Percentiles rank a stretch among this genome's conserved stretches.
These are phyloP conservation scores for Listronotus oregonensis DNA, from an alignment of 1,140 invertebrate species.

Conservation along the genomic window DNA sequence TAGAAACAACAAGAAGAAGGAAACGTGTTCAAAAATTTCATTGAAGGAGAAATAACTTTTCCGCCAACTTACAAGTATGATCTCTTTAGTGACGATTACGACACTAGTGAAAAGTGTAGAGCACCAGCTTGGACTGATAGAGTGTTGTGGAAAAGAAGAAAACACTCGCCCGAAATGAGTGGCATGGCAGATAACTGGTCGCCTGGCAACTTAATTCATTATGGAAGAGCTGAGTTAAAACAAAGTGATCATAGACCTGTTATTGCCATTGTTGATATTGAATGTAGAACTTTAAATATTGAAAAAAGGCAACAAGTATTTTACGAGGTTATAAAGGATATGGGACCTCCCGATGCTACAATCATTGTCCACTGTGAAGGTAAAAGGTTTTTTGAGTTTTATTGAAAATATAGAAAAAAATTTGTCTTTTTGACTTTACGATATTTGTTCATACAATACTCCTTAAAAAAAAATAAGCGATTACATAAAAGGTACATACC, in stretches of 20 bases:
- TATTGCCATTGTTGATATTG: conserved; percentile 86
- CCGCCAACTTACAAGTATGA: conserved; percentile 99
- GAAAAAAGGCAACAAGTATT: conserved; percentile 77
- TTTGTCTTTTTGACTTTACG: too few relatives aligned
- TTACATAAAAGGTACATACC: too few relatives aligned
- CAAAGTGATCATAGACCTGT: conserved; percentile 98
- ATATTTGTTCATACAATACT: too few relatives aligned
- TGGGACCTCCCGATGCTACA: conserved; percentile 95
- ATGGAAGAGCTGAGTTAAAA: conserved; percentile 92
- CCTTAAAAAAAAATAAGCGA: too few relatives aligned
- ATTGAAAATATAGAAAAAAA: too few relatives aligned
- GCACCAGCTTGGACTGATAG: conserved; percentile 98
- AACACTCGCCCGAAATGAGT: conserved; percentile 68
- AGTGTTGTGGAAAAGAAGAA: conserved; percentile 85
- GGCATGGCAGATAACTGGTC: conserved; percentile 39
- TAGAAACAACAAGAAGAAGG: conserved; percentile 75
- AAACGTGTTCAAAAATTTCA: conserved; percentile 93
- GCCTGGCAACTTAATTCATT: conserved; percentile 83
- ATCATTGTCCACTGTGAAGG: conserved; percentile 72
- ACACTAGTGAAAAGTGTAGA: conserved; percentile 97
- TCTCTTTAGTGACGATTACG: conserved; percentile 97
- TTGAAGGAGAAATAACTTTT: conserved; percentile 91
- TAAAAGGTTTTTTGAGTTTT: background rate
- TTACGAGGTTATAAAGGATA: conserved; percentile 79
- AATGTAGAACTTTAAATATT: conserved; percentile 78